These are phyloP conservation scores for Poecilia velifera DNA, from an alignment of 2,797 vertebrate species.

Conservation along the genomic window DNA sequence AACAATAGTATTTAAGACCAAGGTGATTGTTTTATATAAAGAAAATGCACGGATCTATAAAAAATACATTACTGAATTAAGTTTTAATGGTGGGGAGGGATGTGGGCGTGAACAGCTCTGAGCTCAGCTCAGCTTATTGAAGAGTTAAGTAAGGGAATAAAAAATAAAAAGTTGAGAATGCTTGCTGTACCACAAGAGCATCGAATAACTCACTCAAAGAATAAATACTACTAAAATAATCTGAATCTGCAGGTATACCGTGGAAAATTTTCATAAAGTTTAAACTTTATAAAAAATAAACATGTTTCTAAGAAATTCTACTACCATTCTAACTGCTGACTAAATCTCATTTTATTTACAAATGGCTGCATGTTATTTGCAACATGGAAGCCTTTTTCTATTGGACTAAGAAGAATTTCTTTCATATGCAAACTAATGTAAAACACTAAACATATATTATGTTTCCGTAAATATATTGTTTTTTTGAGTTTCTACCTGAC, in stretches of 20 bases:
- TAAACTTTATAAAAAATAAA: background rate
- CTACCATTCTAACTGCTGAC: background rate
- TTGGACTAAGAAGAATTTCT: background rate
- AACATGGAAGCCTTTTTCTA: background rate
- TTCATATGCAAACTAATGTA: background rate
- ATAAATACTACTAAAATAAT: background rate
- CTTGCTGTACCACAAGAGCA: background rate
- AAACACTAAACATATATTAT: background rate
- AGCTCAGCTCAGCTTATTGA: background rate
- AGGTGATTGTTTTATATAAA: background rate
- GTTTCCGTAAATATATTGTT: background rate
- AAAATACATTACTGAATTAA: background rate
- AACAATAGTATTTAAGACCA: background rate
- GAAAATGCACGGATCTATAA: background rate
- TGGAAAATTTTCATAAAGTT: background rate
- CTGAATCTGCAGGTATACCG: background rate
- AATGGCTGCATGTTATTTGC: background rate
- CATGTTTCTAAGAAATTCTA: background rate
- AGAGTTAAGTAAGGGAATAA: background rate
- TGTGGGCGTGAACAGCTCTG: background rate
- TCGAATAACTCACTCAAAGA: background rate
- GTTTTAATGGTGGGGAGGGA: background rate
- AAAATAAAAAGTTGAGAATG: background rate
- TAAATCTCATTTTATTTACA: background rate
- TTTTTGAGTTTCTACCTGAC: background rate